Conservation (phyloP, 2,888 invertebrate species). For the Cyclophora punctaria region DNA sequence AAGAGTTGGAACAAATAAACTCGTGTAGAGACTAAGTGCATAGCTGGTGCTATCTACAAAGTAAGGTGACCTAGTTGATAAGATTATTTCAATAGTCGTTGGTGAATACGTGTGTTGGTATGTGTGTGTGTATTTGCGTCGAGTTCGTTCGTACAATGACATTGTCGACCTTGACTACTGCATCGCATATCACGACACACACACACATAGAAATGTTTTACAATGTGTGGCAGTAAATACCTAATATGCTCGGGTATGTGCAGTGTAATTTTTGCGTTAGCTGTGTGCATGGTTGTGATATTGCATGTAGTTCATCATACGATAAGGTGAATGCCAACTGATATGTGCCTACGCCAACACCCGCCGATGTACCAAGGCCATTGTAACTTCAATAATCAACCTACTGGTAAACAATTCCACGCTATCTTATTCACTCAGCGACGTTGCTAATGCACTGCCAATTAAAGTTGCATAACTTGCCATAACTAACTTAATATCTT, state of each 20-base stretch:
- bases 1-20: too few species aligned
- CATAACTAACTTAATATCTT: neutral
- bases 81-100: conserved; percentile 66
- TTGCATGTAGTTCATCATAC: conserved; percentile 66
- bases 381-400: conserved; percentile 19
- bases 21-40: conserved; percentile 14
- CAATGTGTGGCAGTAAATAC: conserved; percentile 9
- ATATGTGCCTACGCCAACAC: conserved; percentile 29
- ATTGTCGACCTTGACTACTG: conserved; percentile 71
- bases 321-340: conserved; percentile 59
- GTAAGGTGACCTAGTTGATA: conserved; percentile 75
- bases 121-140: conserved; percentile 52
- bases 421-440: conserved; percentile 3
- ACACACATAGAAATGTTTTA: conserved; percentile 25
- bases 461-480: conserved; percentile 2
- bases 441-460: conserved; percentile 1
- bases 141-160: conserved; percentile 69
- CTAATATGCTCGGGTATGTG: conserved; percentile 3
- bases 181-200: conserved; percentile 54
- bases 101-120: conserved; percentile 31
- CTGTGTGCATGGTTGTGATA: conserved; percentile 36
- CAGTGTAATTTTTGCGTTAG: conserved; percentile 6
- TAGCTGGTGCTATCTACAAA: conserved; percentile 58
- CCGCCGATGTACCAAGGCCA: conserved; percentile 45
- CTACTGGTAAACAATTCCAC: neutral